These are phyloP conservation scores for Anoura caudifer DNA, from an alignment of 2,113 vertebrate species.

Conservation along the genomic window DNA sequence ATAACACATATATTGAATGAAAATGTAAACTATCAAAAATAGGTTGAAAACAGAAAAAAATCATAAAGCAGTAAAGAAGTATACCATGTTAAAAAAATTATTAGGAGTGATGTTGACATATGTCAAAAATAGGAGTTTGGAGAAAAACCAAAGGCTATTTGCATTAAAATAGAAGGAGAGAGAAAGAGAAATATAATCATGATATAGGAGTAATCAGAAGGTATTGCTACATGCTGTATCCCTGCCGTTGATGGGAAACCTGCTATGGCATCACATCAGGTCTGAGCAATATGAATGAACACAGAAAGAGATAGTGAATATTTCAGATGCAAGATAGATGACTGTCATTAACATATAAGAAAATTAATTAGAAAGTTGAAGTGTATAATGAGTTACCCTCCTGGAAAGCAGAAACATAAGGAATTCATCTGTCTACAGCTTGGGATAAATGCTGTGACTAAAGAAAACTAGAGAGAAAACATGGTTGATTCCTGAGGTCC, in stretches of 20 bases:
- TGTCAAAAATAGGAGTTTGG: background rate
- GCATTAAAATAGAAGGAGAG: background rate
- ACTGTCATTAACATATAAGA: background rate
- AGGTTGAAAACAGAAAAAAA: background rate
- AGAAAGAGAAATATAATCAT: background rate
- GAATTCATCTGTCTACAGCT: background rate
- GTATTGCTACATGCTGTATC: background rate
- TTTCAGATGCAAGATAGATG: background rate
- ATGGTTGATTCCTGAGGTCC: background rate
- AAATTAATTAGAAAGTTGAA: background rate
- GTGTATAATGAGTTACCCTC: background rate
- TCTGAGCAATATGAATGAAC: background rate
- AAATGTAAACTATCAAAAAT: background rate
- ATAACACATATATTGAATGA: background rate
- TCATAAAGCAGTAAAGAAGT: background rate
- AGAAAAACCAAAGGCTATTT: background rate
- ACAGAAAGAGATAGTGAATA: background rate
- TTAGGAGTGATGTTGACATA: background rate
- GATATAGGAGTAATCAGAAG: background rate
- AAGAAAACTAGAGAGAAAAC: background rate
- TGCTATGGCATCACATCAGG: accelerated
- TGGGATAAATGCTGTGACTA: background rate
- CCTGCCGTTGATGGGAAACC: background rate
- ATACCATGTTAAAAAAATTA: background rate
- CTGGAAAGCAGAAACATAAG: background rate